Evolutionary conservation across 1,140 invertebrate species (phyloP), one percentile per base, ranked within the genome.

Genomic region (Lutraria rhynchaena): DNA sequence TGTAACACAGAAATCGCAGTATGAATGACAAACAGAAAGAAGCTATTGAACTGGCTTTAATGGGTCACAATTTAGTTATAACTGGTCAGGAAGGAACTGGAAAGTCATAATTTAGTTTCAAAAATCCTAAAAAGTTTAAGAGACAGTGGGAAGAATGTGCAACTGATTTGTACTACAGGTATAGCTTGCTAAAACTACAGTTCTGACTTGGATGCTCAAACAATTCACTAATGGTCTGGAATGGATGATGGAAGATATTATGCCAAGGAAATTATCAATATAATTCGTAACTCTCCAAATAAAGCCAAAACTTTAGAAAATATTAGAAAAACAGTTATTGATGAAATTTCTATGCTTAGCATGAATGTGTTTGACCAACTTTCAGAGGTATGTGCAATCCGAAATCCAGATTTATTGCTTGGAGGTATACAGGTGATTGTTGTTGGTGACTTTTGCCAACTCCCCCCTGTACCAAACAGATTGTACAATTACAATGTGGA

Each of bases 61-160:
- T 5, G 33, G 81, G 83, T 3, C 83, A 83, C 53, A 85, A 85
- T 69, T 9, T 85, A n/a, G n/a, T 85, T 1, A 37, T 83, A 27
- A 78, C 74, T 17, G 81, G 81, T 27, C 73, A 78, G 37, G 67
- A 74, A 9, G 83, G 81, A 0, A 83, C 73, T 17, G 83, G 83
- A 27, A 85, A 82, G 55, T 44, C 81, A 13, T 83, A 27, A n/a
- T 69, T 17, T 80, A n/a, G 35, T 84, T n/a, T 57, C 49, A 24
- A 1, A 49, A 57, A 49, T 69, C 31, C 37, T 53, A 0, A 60
- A 75, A 51, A 7, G 69, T n/a, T 37, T 83, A 13, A 49, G 41
- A n/a, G 24, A 44, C 29, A 51, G 0, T n/a, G 37, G 60, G 1
- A 69, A 53, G 22, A 78, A 1, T 5, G 58, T 65, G 0, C 44